Evolutionary conservation across 2,797 vertebrate species (phyloP).

Genomic region (Coregonus suidteri): DNA sequence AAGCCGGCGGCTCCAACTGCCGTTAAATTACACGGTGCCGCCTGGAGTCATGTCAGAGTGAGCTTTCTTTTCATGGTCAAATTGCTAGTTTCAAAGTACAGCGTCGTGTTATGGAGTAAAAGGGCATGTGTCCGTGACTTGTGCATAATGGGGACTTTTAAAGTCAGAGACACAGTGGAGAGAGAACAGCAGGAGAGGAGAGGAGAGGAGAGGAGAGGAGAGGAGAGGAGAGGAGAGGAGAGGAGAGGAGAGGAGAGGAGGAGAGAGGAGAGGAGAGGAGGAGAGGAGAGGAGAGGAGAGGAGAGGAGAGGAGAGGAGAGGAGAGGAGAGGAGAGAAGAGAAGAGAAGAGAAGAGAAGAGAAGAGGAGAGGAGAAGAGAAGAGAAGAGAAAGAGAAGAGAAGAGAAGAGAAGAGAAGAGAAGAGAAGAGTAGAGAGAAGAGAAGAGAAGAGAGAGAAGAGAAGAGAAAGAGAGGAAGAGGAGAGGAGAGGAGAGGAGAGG

Average conservation of each 20-base stretch:
- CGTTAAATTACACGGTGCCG: conserved; percentile 36
- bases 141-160: conserved; percentile 58
- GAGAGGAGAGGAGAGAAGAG: not conserved
- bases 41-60: conserved; percentile 30
- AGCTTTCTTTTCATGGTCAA: conserved; percentile 53
- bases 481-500: no score
- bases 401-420: no score
- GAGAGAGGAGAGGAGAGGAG: not conserved
- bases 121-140: conserved; percentile 53
- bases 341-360: no score
- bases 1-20: conserved; percentile 48
- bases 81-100: conserved; percentile 42
- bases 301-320: no score
- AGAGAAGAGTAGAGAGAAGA: not conserved
- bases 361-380: no score
- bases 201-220: no score
- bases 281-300: rapidly evolving
- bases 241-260: no score
- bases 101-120: conserved; percentile 43
- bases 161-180: conserved; percentile 42
- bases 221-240: no score
- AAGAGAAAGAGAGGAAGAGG: no score
- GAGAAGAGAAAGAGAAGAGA: no score
- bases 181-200: conserved; percentile 28
- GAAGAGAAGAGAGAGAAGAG: not conserved